Base-by-base conservation (phyloP, 2,888 invertebrate species). In the Drosophila stalkeri region DNA sequence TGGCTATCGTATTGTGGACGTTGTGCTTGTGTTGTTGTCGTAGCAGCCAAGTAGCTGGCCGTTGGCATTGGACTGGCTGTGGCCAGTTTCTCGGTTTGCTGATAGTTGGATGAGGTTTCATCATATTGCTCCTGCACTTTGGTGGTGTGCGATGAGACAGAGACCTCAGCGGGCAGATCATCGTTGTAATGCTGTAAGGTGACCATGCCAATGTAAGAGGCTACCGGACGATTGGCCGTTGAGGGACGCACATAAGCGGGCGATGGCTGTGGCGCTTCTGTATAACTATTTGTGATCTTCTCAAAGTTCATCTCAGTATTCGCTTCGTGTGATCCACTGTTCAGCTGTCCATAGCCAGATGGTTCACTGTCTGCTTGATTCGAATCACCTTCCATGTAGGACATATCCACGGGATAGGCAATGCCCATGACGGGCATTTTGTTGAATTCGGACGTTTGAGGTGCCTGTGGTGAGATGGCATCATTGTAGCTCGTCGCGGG, bases 371-470 rank as follows among this genome's bases (percentile, higher is more conserved):
- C 67, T 20, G 75, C 64, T 27, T 76, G 80, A 1, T 62, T 77
- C 35, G 72, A 77, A 16, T 87, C 92, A 11, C 80, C 90, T 43
- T 91, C 91, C 57, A 91, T 72, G 63, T 91, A 89, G 11, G 92
- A 87, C 87, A 91, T 88, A 41, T 91, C 91, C 12, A 92, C 90
- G 0, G 93, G 92, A 27, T 92, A 93, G 2, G 92, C 92, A 54
- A 92, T 91, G 27, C 92, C 92, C 63, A 91, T 75, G 3, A 87
- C 91, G 1, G 92, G 92, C 93, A 92, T 92, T 75, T 92, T 92
- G 61, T 92, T 92, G 52, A 92, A 92, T 46, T 92, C 89, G 0
- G 92, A 92, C 3, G 92, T 92, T 7, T 89, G 91, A 0, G 90
- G 87, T 0, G 78, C 76, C 8, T 74, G 57, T 0, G 80, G 52